These are phyloP conservation scores for Andrena cerasifolii DNA, from an alignment of 1,140 invertebrate species.

Conservation along the genomic window DNA sequence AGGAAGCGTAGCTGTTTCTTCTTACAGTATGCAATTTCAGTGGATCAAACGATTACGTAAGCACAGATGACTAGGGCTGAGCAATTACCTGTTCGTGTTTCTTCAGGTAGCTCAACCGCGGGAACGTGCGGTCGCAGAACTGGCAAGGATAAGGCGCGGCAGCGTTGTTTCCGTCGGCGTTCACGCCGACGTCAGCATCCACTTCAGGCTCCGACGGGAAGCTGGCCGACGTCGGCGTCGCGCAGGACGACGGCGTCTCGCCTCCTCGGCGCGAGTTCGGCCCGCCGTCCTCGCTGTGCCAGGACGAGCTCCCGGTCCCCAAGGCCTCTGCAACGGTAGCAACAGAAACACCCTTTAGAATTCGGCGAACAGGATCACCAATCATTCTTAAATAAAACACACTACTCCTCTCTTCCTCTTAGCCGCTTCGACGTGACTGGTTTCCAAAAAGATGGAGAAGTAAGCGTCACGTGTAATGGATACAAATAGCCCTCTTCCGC, in stretches of 20 bases:
- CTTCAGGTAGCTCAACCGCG: slow-evolving; percentile 92
- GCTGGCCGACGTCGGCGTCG: slow-evolving; percentile 84
- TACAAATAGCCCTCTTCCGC: too few species aligned
- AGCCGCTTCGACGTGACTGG: too few species aligned
- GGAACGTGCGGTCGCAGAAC: slow-evolving; percentile 96
- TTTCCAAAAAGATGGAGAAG: too few species aligned
- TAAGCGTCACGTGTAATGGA: not conserved
- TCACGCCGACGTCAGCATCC: slow-evolving; percentile 77
- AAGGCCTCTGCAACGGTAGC: slow-evolving; percentile 83
- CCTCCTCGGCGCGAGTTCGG: slow-evolving; percentile 84
- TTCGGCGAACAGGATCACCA: too few species aligned
- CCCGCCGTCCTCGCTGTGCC: slow-evolving; percentile 85
- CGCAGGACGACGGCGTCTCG: slow-evolving; percentile 84
- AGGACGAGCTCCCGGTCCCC: slow-evolving; percentile 84
- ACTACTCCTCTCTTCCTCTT: too few species aligned
- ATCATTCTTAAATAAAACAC: too few species aligned
- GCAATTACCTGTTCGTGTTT: slow-evolving; percentile 94
- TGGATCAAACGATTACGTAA: too few species aligned
- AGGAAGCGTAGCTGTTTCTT: too few species aligned
- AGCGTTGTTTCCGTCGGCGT: slow-evolving; percentile 82
- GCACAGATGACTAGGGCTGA: too few species aligned
- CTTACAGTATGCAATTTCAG: too few species aligned
- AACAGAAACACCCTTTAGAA: slow-evolving; percentile 38
- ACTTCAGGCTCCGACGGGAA: slow-evolving; percentile 82
- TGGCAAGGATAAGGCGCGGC: slow-evolving; percentile 93